Evolutionary conservation across 2,888 invertebrate genomes (phyloP), one percentile per base, ranked within the genome.

Genomic region (Apodemia mormo): DNA sequence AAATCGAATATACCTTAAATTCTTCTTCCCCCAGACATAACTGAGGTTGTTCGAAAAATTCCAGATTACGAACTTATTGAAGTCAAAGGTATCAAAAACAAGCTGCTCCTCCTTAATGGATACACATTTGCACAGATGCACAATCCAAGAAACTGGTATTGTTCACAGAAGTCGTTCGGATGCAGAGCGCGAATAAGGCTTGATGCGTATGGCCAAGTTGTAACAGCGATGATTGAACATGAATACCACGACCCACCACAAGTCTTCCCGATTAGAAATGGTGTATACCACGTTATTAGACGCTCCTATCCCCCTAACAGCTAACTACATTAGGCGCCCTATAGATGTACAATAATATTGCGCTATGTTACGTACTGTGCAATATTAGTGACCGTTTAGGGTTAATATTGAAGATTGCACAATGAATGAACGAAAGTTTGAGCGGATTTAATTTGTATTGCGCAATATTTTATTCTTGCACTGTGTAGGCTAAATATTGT

Each of bases 111-210:
- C 9, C 66, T 71, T 58, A 64, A 68, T 22, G 73, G 73, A 2
- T 70, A 73, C 14, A 71, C 74, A 9, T 74, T 74, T 30, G 68
- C 73, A 4, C 74, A 74, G 52, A 70, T 71, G 66, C 71, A 71
- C n/a, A 64, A 68, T 6, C 71, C 61, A 40, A 75, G 52, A 0
- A 45, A 73, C 33, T 79, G 80, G 79, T 78, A 78, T 58, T 81
- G 81, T 40, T 81, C 81, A 0, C 76, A 78, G 49, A 76, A 73
- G 64, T 65, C 66, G 4, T 69, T 67, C 12, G 78, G 77, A 12
- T 83, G 82, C 67, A 79, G 74, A 40, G 82, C 81, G 0, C 73
- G 76, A 12, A 69, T 84, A 6, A 81, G 78, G 43, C 68, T 83
- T 14, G 74, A 78, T 7, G 64, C 58, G 1, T 6, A 64, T 2